Base-by-base conservation (phyloP, 2,797 vertebrate genomes). In the Taeniopygia guttata region DNA sequence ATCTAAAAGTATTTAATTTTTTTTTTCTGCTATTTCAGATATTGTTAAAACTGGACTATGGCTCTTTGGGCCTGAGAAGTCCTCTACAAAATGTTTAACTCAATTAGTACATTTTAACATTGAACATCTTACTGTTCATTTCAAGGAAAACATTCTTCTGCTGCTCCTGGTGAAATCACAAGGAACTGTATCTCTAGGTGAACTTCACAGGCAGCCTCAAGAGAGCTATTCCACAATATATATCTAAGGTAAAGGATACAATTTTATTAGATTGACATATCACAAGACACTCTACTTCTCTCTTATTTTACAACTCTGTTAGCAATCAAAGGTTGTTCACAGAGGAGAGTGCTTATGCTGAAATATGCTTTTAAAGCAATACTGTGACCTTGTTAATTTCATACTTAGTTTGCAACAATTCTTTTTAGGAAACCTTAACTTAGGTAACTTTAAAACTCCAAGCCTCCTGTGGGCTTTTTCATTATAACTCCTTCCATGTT, bases 321-420 rank as follows among this genome's bases (percentile, higher is more conserved):
- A 38, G 45, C 34, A 78, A 52, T 54, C 29, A 80, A 67, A 54
- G 0, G 7, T 22, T 55, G n/a, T 29, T 51, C 4, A 25, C 5
- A 76, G 51, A 73, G 10, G 23, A 56, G 17, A 32, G 7, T 32
- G n/a, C 8, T 43, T 48, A 15, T 11, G 22, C 40, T 77, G 20
- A 56, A 74, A 70, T 42, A 48, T 7, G 8, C 9, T 54, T 73
- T 66, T 63, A 58, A 68, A 84, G 30, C 46, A 70, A 54, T 34
- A 36, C 26, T 1, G 0, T 23, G 32, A 68, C 19, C 22, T 68
- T 67, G 20, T 10, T 78, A 0, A 1, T 70, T 69, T 87, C 22
- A 32, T 54, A 19, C 22, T 60, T 54, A 10, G 16, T 82, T 82
- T 63, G 42, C 62, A 79, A 73, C 6, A 43, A 23, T 46, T 72